Evolutionary conservation across 2,888 invertebrate species (phyloP), one percentile per base, ranked within the genome.

Genomic region (Charanyca ferruginea): DNA sequence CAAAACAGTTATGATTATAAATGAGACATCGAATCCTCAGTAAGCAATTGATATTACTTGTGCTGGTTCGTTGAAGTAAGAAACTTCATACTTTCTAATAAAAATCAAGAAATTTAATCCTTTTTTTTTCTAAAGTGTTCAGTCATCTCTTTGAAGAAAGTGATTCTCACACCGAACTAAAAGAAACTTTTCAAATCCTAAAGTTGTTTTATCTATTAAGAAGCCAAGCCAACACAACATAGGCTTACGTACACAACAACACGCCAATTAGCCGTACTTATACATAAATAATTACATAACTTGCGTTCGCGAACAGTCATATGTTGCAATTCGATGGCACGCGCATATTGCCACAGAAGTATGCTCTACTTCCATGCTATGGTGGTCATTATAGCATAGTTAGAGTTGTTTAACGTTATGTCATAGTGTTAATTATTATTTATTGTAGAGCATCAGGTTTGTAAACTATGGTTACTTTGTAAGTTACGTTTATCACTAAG

Each of bases 311-410:
- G 47, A 32, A 41, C 11, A 62, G 25, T 53, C 63, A 60, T 64
- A 48, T 38, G 38, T 66, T 20, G 66, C 74, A 74, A 76, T 8
- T 16, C 16, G 25, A 44, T 72, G 54, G 75, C 54, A 49, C 41
- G 76, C 45, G 47, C 11, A 16, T 5, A 47, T 76, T 76, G 61
- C 66, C 20, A 41, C 60, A 61, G 28, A 23, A 65, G 9, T 57
- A 71, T 76, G 66, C 49, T 76, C 60, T 7, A 71, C 54, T 71
- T 62, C 55, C 22, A 45, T 25, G 20, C 8, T 45, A 68, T 75
- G 74, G 76, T 49, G 49, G 71, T 48, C 42, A 71, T 74, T 76
- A 71, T 49, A 53, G 57, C 66, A 71, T 76, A 54, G 25, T 45
- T 44, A 20, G n/a, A 58, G 18, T 41, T 51, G 49, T 61, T 45